Evolutionary conservation across 2,888 invertebrate species (phyloP).

Genomic region (Lepidonotus clava): DNA sequence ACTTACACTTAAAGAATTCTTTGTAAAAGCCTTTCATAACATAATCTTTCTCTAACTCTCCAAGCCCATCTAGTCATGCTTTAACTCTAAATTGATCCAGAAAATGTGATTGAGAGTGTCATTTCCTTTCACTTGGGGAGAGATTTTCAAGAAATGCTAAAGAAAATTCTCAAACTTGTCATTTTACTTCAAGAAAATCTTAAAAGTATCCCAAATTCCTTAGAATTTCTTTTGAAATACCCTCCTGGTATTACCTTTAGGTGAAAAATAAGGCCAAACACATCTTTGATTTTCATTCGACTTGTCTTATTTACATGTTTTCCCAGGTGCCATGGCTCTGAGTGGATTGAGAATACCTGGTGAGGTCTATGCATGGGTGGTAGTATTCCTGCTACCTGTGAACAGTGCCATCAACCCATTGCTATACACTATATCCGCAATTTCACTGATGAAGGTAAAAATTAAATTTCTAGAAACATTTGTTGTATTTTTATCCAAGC

Average conservation of each 20-base stretch:
- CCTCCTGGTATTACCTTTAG: background rate
- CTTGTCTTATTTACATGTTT: background rate
- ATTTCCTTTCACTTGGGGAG: too few species aligned
- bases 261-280: background rate
- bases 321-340: conserved; percentile 2
- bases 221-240: background rate
- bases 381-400: conserved; percentile 49
- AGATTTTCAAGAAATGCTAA: too few species aligned
- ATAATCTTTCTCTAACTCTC: too few species aligned
- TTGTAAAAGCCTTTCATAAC: too few species aligned
- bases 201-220: background rate
- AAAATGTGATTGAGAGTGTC: too few species aligned
- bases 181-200: background rate
- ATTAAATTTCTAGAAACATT: background rate
- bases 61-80: too few species aligned
- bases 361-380: conserved; percentile 46
- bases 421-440: conserved; percentile 35
- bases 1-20: too few species aligned
- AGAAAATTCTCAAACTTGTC: too few species aligned
- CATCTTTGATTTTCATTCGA: background rate
- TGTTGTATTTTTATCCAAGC: background rate
- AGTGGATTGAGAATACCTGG: conserved; percentile 24
- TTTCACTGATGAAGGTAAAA: background rate
- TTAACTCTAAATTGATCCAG: too few species aligned
- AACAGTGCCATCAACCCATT: conserved; percentile 46